These are phyloP conservation scores for Apodemia mormo DNA, from an alignment of 2,888 invertebrate species.

Conservation along the genomic window DNA sequence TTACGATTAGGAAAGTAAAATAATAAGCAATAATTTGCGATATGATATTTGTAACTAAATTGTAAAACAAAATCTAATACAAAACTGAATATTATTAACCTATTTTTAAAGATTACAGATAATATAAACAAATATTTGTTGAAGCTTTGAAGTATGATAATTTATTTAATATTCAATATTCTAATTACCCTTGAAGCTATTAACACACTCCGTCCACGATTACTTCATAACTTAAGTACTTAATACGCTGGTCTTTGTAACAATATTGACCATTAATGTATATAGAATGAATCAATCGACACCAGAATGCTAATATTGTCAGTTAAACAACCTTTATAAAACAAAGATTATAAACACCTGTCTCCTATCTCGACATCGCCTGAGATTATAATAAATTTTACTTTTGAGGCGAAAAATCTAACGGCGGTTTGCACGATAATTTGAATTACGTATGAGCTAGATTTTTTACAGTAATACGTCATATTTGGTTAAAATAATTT, in stretches of 20 bases:
- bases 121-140: neutral
- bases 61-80: neutral
- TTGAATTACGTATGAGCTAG: neutral
- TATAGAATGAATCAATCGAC: slow-evolving; percentile 1
- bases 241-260: slow-evolving; percentile 64
- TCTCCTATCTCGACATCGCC: neutral
- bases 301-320: neutral
- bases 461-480: neutral
- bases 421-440: neutral
- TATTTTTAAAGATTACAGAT: slow-evolving; percentile 6
- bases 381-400: neutral
- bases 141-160: neutral
- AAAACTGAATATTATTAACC: neutral
- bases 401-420: neutral
- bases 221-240: slow-evolving; percentile 73
- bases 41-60: neutral
- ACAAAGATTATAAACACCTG: neutral
- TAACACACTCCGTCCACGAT: slow-evolving; percentile 74
- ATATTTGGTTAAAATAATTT: too few relatives aligned
- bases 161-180: slow-evolving; percentile 17
- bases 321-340: neutral
- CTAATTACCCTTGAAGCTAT: slow-evolving; percentile 34
- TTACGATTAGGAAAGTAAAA: neutral
- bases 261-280: slow-evolving; percentile 26
- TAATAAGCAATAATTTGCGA: slow-evolving; percentile 12